phyloP scores from a whole-genome alignment of 2,888 invertebrate species.

The Noctuana brunneofusca region DNA sequence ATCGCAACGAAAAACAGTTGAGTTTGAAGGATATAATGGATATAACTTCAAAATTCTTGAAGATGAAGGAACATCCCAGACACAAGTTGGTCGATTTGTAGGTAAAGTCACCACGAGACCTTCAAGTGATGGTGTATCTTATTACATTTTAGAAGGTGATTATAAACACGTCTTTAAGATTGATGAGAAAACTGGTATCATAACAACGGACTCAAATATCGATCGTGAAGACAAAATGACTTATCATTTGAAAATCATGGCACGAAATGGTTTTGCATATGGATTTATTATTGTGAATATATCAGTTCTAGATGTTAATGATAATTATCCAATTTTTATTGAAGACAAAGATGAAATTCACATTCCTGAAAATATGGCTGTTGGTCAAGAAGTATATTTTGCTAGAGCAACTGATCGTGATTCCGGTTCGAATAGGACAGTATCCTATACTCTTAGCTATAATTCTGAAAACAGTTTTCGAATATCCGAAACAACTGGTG shows the following conservation, averaged over 20 bases:
- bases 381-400: slow-evolving; percentile 95
- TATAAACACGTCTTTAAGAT: slow-evolving; percentile 89
- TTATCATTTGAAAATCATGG: slow-evolving; percentile 91
- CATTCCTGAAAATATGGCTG: slow-evolving; percentile 94
- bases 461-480: slow-evolving; percentile 92
- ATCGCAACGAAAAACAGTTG: slow-evolving; percentile 87
- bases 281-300: slow-evolving; percentile 92
- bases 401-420: slow-evolving; percentile 94
- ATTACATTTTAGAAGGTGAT: slow-evolving; percentile 92
- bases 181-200: slow-evolving; percentile 89
- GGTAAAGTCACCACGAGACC: slow-evolving; percentile 87
- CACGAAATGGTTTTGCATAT: slow-evolving; percentile 88
- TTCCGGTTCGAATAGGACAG: slow-evolving; percentile 92
- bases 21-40: slow-evolving; percentile 89
- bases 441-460: slow-evolving; percentile 90
- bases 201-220: slow-evolving; percentile 89
- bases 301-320: slow-evolving; percentile 93
- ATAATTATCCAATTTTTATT: slow-evolving; percentile 93
- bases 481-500: slow-evolving; percentile 93
- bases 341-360: slow-evolving; percentile 90
- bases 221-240: slow-evolving; percentile 91
- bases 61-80: slow-evolving; percentile 86
- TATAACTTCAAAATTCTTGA: slow-evolving; percentile 93
- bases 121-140: slow-evolving; percentile 86
- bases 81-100: slow-evolving; percentile 87